Evolutionary conservation across 1,140 invertebrate species (phyloP).

Genomic region (Bombus pyrosoma): DNA sequence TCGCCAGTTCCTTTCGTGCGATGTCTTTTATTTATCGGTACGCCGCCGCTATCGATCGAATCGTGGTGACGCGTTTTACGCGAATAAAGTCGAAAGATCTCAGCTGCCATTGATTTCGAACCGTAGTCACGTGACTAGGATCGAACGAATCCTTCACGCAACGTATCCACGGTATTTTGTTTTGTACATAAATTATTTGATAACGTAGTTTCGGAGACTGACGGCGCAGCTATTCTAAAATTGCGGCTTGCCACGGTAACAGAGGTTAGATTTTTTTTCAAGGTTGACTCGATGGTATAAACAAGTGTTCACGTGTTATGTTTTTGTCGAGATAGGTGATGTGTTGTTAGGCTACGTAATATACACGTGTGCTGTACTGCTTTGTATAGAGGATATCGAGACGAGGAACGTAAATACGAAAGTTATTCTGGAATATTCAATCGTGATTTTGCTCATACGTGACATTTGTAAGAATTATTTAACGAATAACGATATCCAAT

Average conservation of each 20-base stretch:
- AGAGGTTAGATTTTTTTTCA: neutral
- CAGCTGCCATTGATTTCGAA: constrained; percentile 36
- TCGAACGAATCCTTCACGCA: neutral
- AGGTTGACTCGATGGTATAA: no score
- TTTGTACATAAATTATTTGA: neutral
- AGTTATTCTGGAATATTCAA: neutral
- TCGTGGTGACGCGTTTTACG: neutral
- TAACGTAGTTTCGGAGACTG: no score
- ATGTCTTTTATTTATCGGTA: neutral
- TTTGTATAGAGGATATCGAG: no score
- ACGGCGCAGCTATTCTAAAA: no score
- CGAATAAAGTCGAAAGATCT: neutral
- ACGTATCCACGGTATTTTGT: neutral
- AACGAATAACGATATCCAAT: no score
- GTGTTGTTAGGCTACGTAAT: neutral
- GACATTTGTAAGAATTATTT: neutral
- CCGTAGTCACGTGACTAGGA: constrained; percentile 37
- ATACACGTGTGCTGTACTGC: neutral
- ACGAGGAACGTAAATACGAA: neutral
- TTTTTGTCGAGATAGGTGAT: neutral
- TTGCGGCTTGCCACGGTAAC: no score
- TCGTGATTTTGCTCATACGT: neutral
- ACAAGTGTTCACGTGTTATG: neutral
- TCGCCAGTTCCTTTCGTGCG: neutral
- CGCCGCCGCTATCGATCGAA: no score